phyloP scores from a whole-genome alignment of 1,140 invertebrate genomes.

The Papilio aristodemus region DNA sequence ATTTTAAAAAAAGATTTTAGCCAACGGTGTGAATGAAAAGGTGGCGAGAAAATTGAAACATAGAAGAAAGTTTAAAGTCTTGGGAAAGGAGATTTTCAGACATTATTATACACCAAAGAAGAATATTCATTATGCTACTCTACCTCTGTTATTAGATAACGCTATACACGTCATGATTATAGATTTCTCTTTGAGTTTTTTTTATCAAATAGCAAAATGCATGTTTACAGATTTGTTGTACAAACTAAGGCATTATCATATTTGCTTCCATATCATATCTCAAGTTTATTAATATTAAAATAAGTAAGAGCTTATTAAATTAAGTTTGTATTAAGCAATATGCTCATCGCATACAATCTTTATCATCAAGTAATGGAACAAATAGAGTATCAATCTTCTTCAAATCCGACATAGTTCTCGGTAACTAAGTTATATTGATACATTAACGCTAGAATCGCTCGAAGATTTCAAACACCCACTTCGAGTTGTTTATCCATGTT shows the following conservation, averaged over 20 bases:
- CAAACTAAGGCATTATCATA: background rate
- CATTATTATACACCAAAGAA: no score
- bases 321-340: background rate
- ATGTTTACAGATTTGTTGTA: background rate
- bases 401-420: constrained; percentile 6
- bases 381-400: constrained; percentile 14
- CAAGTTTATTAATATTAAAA: background rate
- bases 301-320: background rate
- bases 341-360: background rate
- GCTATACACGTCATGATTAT: no score
- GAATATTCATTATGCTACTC: no score
- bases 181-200: background rate
- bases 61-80: background rate
- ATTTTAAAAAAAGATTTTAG: constrained; percentile 36
- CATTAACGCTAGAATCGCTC: constrained; percentile 8
- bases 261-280: background rate
- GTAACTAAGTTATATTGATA: constrained; percentile 21
- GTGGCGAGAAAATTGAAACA: background rate
- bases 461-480: constrained; percentile 28
- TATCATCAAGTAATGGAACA: background rate
- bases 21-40: constrained; percentile 27
- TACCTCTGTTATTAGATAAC: no score
- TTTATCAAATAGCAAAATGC: background rate
- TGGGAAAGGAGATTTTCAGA: no score
- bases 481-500: constrained; percentile 13